phyloP scores from a whole-genome alignment of 2,797 vertebrate genomes.

The Dendrocincla fuliginosa region DNA sequence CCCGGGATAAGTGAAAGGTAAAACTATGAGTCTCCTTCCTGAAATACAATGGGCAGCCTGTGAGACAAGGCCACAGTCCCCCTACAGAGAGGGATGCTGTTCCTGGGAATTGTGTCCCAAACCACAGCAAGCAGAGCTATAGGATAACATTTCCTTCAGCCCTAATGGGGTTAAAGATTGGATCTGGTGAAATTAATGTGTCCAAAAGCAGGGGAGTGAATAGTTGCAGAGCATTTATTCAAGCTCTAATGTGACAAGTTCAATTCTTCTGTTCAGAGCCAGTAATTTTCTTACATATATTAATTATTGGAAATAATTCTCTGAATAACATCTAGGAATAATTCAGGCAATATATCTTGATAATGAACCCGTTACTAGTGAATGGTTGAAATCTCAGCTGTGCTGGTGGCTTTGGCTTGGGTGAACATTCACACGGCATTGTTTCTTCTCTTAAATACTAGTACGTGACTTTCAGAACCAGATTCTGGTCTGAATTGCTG shows the following conservation, averaged over 20 bases:
- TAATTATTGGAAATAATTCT: slow-evolving; percentile 67
- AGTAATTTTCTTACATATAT: slow-evolving; percentile 64
- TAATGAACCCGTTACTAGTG: slow-evolving; percentile 18
- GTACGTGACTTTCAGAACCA: slow-evolving; percentile 65
- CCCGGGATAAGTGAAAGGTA: neutral
- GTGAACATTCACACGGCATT: slow-evolving; percentile 48
- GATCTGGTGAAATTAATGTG: slow-evolving; percentile 29
- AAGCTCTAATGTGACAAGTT: slow-evolving; percentile 51
- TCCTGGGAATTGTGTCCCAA: neutral
- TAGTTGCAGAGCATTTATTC: slow-evolving; percentile 48
- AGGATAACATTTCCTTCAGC: neutral
- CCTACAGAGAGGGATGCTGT: neutral
- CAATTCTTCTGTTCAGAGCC: slow-evolving; percentile 57
- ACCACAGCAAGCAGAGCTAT: neutral
- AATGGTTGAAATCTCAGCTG: slow-evolving; percentile 50
- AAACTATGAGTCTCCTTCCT: neutral
- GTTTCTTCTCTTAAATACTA: slow-evolving; percentile 48
- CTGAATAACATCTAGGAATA: slow-evolving; percentile 61
- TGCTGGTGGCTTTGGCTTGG: slow-evolving; percentile 41
- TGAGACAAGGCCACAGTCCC: neutral
- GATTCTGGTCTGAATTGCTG: slow-evolving; percentile 31
- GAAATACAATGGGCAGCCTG: neutral
- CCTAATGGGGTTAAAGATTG: slow-evolving; percentile 29
- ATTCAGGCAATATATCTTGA: slow-evolving; percentile 63
- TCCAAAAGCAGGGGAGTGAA: slow-evolving; percentile 32